Evolutionary conservation across 2,113 vertebrate species (phyloP), one percentile per base, ranked within the genome.

Genomic region (Capra hircus): DNA sequence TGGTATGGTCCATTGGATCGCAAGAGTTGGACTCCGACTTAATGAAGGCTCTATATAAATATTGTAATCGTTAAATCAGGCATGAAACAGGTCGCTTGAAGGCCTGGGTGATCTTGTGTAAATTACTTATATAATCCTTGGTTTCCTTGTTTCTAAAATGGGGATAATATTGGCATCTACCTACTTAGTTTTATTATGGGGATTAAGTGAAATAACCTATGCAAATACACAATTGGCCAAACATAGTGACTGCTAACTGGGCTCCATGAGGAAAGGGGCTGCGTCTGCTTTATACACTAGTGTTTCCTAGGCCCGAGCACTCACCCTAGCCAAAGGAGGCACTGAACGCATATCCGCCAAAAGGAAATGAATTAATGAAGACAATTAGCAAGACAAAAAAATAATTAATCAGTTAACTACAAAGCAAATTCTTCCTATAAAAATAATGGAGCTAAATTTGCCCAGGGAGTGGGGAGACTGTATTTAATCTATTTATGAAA

Each of bases 61-160:
- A 74, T 0, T 21, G 19, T 40, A 62, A 30, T 6, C 64, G 62
- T 19, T 45, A 88, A 48, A 53, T 17, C n/a, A 43, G 43, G 59
- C 71, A 82, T 57, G 52, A 81, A 50, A 60, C 6, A 48, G 62
- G 25, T 91, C 19, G 13, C 82, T 36, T 57, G 50, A 71, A 1
- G 74, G 71, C 45, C 40, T 60, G 4, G 15, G 55, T 45, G 17
- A 62, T 55, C 50, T 80, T 30, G 2, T 16, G 15, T 43, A 93
- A 64, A 25, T 48, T 48, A 93, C 25, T 95, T 48, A 62, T 59
- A 25, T 87, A 64, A 87, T 40, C 21, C 57, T 95, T 88, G 55
- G 40, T 64, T 59, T 91, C 87, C 27, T 33, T 83, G 53, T 62
- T 87, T 87, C 53, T 82, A 95, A 80, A 93, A 67, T 17, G 40